Evolutionary conservation across 2,113 vertebrate genomes (phyloP), one percentile per base, ranked within the genome.

Genomic region (Amphiprion ocellaris): DNA sequence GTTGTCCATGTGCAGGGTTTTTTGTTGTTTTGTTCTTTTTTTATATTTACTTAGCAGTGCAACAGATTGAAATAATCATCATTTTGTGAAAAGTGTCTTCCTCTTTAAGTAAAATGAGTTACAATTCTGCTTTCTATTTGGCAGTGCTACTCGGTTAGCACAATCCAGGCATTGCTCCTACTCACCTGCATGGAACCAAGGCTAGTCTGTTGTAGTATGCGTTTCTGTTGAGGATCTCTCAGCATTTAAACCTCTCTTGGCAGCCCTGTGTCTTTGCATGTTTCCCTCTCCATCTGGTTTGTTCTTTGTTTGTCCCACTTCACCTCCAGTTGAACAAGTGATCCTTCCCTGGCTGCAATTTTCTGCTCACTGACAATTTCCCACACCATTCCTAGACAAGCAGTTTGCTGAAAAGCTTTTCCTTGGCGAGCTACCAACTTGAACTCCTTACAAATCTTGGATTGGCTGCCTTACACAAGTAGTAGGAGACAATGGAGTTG

Each of bases 211-310:
- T 64, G 11, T 74, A 66, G 49, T 39, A 23, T 79, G 19, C 50
- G 46, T 81, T 62, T 77, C 28, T 55, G 17, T 4, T 15, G 19
- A 54, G 37, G 28, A 52, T 54, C 14, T 78, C 37, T 62, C 33
- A 58, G 17, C 50, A 58, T 49, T 52, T 53, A 55, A 69, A 26
- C 79, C 37, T 77, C 39, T n/a, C 11, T 19, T 65, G 33, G 59
- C 63, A 77, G 61, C 23, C 46, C 67, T 67, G 4, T 76, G 30
- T 77, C 46, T 83, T 79, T 86, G 83, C 87, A 89, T 81, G 83
- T 68, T 67, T 58, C 67, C 33, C 10, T 50, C 61, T 50, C 56
- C 19, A 30, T 77, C 53, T 78, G 49, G 49, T 77, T 88, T 86
- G 60, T 74, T 60, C 28, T 78, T 73, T 63, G 24, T 71, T 69